Evolutionary conservation across 2,113 vertebrate species (phyloP).

Genomic region (Myanophis thanlyinensis): DNA sequence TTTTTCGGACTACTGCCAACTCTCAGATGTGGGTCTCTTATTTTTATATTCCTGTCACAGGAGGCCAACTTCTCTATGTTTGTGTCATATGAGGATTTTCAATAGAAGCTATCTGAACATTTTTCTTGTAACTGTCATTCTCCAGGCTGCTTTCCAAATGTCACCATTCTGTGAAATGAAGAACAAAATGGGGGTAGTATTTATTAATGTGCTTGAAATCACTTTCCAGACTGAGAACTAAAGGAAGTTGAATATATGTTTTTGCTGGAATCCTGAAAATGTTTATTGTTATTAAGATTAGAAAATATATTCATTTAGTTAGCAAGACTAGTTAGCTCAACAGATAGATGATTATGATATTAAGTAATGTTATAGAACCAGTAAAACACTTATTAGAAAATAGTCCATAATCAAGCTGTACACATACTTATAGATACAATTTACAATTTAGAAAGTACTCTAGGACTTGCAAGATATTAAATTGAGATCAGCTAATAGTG

Average conservation of each 20-base stretch:
- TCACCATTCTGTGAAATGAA: slow-evolving; percentile 5
- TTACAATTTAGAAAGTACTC: not conserved
- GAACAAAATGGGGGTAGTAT: not conserved
- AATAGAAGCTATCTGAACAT: not conserved
- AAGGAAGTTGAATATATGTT: not conserved
- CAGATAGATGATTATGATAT: not conserved
- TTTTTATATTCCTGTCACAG: not conserved
- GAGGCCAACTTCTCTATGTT: not conserved
- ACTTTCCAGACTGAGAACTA: not conserved
- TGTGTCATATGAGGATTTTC: not conserved
- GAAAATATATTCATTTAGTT: not conserved
- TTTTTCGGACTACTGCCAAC: not conserved
- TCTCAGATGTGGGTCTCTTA: not conserved
- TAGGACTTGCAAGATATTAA: not conserved
- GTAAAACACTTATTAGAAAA: not conserved
- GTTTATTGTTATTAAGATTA: not conserved
- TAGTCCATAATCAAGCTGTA: not conserved
- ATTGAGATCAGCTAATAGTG: not conserved
- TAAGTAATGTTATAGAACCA: not conserved
- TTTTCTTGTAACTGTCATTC: slow-evolving; percentile 10
- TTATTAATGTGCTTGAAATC: not conserved
- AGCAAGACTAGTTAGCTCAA: not conserved
- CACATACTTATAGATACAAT: not conserved
- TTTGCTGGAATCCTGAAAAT: not conserved
- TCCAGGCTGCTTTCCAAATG: not conserved